phyloP scores from a whole-genome alignment of 2,797 vertebrate species.

The Mormyrus hasselquistii region DNA sequence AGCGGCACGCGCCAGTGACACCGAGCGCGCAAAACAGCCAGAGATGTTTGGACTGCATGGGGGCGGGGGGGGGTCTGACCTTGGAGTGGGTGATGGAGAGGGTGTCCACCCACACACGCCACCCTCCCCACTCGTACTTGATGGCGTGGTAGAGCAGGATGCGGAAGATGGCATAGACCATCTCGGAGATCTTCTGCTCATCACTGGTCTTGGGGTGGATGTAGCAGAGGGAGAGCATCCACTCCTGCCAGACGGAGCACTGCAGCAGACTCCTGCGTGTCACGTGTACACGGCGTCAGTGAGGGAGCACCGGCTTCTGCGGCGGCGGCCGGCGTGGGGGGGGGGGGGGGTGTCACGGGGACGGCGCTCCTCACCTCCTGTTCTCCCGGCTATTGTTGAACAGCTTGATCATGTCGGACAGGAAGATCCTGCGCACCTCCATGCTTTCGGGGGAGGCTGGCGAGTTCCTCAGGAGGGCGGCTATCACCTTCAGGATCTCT shows the following conservation, averaged over 20 bases:
- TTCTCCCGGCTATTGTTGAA: conserved; percentile 98
- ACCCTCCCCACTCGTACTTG: conserved; percentile 98
- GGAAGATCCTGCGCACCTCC: conserved; percentile 87
- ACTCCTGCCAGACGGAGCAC: conserved; percentile 98
- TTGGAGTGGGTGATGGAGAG: conserved; percentile 97
- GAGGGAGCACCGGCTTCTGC: background rate
- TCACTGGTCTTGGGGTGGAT: conserved; percentile 83
- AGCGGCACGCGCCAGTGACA: too few species aligned
- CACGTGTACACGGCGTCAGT: background rate
- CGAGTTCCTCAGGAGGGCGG: conserved; percentile 79
- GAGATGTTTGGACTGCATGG: background rate
- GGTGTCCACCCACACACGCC: conserved; percentile 98
- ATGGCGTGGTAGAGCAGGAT: conserved; percentile 96
- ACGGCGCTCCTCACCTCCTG: conserved; percentile 72
- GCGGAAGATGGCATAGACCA: conserved; percentile 95
- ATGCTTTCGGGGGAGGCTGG: conserved; percentile 73
- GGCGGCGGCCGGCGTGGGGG: background rate
- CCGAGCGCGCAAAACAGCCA: background rate
- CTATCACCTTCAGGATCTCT: conserved; percentile 95
- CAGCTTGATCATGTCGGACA: conserved; percentile 99
- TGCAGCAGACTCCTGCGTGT: conserved; percentile 85
- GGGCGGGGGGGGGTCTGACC: conserved; percentile 60
- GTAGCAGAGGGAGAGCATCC: conserved; percentile 97
- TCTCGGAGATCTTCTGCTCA: conserved; percentile 96
- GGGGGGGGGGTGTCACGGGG: background rate